Evolutionary conservation across 2,113 vertebrate species (phyloP).

Genomic region (Lepus americanus): DNA sequence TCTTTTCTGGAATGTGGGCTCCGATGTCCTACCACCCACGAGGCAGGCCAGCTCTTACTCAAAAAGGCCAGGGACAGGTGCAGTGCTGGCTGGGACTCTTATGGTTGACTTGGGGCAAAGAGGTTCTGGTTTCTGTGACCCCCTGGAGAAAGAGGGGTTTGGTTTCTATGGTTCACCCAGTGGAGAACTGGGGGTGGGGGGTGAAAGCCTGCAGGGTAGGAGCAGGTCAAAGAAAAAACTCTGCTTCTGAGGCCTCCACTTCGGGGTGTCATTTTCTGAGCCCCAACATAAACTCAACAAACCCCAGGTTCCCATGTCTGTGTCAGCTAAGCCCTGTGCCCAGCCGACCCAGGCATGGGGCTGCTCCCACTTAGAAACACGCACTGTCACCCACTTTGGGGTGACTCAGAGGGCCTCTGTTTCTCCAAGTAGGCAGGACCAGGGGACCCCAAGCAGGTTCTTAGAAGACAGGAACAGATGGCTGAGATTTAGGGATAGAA

Average conservation of each 20-base stretch:
- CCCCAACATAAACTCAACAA: neutral
- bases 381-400: no score
- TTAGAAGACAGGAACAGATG: no score
- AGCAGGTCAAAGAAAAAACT: neutral
- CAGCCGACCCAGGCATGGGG: neutral
- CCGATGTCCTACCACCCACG: neutral
- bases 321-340: neutral
- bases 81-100: neutral
- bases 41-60: neutral
- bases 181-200: neutral
- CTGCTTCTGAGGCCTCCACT: neutral
- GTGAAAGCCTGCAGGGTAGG: neutral
- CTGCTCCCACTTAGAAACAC: neutral
- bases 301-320: neutral
- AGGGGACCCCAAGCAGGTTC: neutral
- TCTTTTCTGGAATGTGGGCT: neutral
- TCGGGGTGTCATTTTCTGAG: neutral
- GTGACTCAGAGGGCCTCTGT: no score
- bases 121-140: neutral
- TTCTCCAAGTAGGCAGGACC: neutral
- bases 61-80: neutral
- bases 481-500: neutral
- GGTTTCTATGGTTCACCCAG: neutral
- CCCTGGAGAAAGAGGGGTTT: neutral
- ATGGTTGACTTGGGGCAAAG: neutral